Base-by-base conservation (phyloP, 2,113 vertebrate genomes). In the Pachyramphus minor region DNA sequence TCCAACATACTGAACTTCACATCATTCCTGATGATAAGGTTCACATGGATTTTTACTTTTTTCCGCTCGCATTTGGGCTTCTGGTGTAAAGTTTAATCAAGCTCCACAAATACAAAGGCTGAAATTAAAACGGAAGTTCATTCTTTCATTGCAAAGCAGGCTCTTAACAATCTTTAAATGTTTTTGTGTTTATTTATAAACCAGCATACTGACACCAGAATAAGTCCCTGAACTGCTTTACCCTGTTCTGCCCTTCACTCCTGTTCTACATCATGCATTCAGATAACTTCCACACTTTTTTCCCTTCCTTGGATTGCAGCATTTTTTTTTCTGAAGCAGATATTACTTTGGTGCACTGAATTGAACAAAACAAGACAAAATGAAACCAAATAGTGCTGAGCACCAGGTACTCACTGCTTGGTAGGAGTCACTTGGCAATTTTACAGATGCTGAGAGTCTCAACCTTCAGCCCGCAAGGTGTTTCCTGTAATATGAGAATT, bases 51-150 rank as follows among this genome's bases (percentile, higher is more conserved):
- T 86, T 72, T 50, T 12, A 49, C 64, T 56, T 62, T 39, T 64
- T 30, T 12, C 0, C 0, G 16, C 28, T 58, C 42, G 33, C 15
- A 9, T 86, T 71, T 87, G 35, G 39, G 55, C n/a, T 92, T 73
- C 74, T 90, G 24, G 35, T 88, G 35, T 88, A 88, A 94, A 95
- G 50, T 86, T 93, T 86, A 84, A 88, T 84, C 68, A 80, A 89
- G 58, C 21, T 30, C 18, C 62, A 92, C 44, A 93, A 81, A 79
- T 50, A 63, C 9, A 84, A 58, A 94, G 58, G 30, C n/a, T 63
- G 63, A 93, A 93, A 79, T 91, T 56, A 50, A 80, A 93, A 94
- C 24, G 14, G 63, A 81, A 72, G 44, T 28, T 78, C 1, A 8
- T 90, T 83, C 16, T 86, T 78, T 30, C 44, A 27, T 44, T 49